Conservation (phyloP, 2,888 invertebrate species). For the Sipha maydis region DNA sequence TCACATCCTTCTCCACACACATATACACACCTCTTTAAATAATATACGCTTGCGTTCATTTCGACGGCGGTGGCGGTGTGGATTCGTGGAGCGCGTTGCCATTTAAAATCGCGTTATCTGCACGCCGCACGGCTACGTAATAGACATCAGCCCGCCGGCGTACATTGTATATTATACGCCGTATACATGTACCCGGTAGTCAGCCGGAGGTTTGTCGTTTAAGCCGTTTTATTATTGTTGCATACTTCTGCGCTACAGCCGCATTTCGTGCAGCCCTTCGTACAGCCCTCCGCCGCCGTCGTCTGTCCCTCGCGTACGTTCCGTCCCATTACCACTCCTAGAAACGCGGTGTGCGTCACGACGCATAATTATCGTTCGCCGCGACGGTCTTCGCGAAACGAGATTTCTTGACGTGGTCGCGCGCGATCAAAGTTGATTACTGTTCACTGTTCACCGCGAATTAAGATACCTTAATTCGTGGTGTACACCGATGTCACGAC, state of each 20-base stretch:
- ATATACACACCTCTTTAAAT: neutral
- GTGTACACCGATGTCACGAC: too few relatives aligned
- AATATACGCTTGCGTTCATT: conserved; percentile 32
- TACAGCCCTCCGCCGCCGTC: neutral
- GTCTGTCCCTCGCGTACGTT: conserved; percentile 4
- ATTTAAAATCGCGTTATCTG: conserved; percentile 52
- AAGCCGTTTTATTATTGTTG: neutral
- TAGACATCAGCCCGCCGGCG: conserved; percentile 14
- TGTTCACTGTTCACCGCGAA: too few relatives aligned
- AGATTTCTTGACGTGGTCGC: too few relatives aligned
- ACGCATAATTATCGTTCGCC: too few relatives aligned
- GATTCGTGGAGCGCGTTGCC: neutral
- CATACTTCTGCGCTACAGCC: neutral
- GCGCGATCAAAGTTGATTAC: too few relatives aligned
- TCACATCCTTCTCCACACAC: neutral
- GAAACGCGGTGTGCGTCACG: too few relatives aligned
- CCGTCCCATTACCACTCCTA: neutral
- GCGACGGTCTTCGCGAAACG: too few relatives aligned
- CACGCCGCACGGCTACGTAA: conserved; percentile 29
- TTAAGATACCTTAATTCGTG: too few relatives aligned
- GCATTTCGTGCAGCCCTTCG: too few relatives aligned
- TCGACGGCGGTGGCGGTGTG: neutral
- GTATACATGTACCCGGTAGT: neutral
- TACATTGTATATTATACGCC: neutral
- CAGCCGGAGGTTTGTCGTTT: neutral